phyloP scores from a whole-genome alignment of 1,140 invertebrate genomes.

The Drosophila saltans region DNA sequence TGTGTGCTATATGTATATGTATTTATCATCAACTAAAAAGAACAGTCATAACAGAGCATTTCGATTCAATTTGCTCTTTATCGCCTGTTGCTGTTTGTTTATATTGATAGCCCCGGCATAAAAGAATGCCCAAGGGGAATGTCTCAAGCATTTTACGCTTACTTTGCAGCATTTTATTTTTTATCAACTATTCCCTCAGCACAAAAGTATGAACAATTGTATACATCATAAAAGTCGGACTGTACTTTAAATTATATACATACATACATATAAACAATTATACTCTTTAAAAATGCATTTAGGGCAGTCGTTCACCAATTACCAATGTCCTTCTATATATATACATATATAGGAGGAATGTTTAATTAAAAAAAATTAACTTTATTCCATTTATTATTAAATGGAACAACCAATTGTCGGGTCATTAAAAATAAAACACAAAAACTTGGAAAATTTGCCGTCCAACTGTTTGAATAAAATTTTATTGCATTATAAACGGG shows the following conservation, averaged over 20 bases:
- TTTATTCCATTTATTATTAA: constrained; percentile 45
- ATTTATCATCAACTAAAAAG: neutral
- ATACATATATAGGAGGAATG: constrained; percentile 43
- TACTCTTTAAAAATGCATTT: neutral
- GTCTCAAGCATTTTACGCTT: constrained; percentile 21
- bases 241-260: neutral
- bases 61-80: constrained; percentile 17
- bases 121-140: constrained; percentile 11
- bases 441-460: constrained; percentile 32
- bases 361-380: constrained; percentile 12
- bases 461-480: constrained; percentile 18
- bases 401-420: constrained; percentile 31
- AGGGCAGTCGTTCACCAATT: constrained; percentile 10
- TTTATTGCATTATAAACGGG: constrained; percentile 34
- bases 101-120: constrained; percentile 3
- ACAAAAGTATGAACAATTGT: neutral
- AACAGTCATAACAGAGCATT: neutral
- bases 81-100: constrained; percentile 39
- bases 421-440: constrained; percentile 18
- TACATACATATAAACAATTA: too few species aligned
- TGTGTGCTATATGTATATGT: neutral
- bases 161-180: constrained; percentile 40
- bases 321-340: constrained; percentile 35
- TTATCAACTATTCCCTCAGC: constrained; percentile 37
- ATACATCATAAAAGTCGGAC: neutral